Evolutionary conservation across 2,113 vertebrate species (phyloP), one percentile per base, ranked within the genome.

Genomic region (Baryphthengus martii): DNA sequence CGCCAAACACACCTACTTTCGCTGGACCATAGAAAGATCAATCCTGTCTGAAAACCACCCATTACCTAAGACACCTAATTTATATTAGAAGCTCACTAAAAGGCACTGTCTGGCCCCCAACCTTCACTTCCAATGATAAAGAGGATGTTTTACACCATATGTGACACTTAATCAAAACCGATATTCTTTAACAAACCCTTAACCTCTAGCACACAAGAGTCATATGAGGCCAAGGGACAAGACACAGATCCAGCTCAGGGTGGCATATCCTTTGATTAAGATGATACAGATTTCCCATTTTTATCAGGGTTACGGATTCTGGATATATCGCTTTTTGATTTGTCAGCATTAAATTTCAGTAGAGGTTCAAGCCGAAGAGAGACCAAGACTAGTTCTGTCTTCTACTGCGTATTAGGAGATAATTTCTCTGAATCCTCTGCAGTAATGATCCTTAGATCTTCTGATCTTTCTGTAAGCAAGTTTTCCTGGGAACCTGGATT

Each of bases 101-200:
- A 98, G 97, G 97, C 97, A 96, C 94, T 90, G 85, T 82, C 89
- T 94, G 86, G 92, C 96, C 97, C 96, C 90, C 97, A 97, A 79
- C 96, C 98, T 98, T 97, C 97, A 97, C 97, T 97, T 96, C 96
- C 96, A 97, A 94, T 94, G 97, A 98, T 97, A 97, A 98, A 97
- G 98, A 98, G 96, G 96, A 94, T 96, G 96, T 97, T 97, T 98
- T 97, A 97, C 97, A 97, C 97, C 97, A 95, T 98, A 94, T 97
- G 97, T 97, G 97, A 97, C 98, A 98, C 98, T 98, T 98, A 98
- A 98, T 98, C 98, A 98, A 98, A 98, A 98, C 97, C 94, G 73
- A 93, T 98, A 97, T 98, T 97, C 98, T 97, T 97, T 98, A 98
- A 98, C 98, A 98, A 98, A 98, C 97, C 96, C 97, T 97, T 98